Conservation (phyloP, 2,888 invertebrate species). For the Aphidoletes aphidimyza region DNA sequence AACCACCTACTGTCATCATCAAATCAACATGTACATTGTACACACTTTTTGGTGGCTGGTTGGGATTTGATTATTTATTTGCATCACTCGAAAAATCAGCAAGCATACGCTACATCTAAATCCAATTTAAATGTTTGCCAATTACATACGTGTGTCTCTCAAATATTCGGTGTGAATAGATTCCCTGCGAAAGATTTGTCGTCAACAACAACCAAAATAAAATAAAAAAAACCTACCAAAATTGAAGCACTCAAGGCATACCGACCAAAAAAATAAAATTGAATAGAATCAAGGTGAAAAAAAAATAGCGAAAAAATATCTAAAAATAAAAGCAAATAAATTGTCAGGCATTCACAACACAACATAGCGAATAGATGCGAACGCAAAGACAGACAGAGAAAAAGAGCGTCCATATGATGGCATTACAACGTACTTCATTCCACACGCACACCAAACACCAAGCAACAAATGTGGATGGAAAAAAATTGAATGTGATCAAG, state of each 20-base stretch:
- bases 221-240: too few relatives aligned
- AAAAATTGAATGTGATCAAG: conserved; percentile 9
- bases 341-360: not conserved
- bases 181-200: conserved; percentile 23
- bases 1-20: too few relatives aligned
- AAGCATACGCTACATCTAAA: conserved; percentile 51
- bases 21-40: too few relatives aligned
- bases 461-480: not conserved
- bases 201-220: not conserved
- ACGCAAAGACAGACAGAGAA: not conserved
- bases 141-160: not conserved
- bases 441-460: not conserved
- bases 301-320: not conserved
- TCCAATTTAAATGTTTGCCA: conserved; percentile 48
- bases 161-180: not conserved
- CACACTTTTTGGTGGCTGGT: not conserved
- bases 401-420: too few relatives aligned
- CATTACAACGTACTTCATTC: too few relatives aligned
- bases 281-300: too few relatives aligned
- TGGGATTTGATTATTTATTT: conserved; percentile 39
- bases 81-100: conserved; percentile 18
- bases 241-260: too few relatives aligned
- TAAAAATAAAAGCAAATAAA: conserved; percentile 30
- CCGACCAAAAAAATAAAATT: too few relatives aligned
- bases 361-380: not conserved